Percentiles rank a stretch among this genome's conserved stretches.
phyloP scores from a whole-genome alignment of 2,888 invertebrate species.

The Spilarctia lutea region DNA sequence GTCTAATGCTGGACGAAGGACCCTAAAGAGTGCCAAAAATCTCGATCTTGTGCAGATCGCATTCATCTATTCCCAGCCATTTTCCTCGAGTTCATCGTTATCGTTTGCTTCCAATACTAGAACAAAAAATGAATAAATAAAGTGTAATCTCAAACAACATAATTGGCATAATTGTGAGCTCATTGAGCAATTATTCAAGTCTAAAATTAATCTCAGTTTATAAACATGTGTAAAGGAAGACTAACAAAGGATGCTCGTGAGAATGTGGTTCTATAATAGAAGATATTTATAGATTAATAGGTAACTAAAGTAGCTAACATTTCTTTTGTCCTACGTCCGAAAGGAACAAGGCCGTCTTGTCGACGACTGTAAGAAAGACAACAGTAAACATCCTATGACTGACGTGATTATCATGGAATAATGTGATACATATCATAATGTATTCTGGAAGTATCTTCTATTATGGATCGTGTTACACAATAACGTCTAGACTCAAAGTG shows the following conservation, averaged over 20 bases:
- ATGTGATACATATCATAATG: background rate
- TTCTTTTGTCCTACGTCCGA: background rate
- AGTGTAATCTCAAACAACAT: background rate
- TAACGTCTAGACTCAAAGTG: background rate
- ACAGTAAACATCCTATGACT: background rate
- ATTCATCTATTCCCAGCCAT: no score
- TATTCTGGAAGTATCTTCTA: background rate
- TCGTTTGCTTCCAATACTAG: background rate
- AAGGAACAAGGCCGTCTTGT: background rate
- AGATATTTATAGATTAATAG: background rate
- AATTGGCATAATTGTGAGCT: background rate
- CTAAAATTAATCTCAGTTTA: constrained; percentile 9
- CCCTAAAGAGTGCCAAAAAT: no score
- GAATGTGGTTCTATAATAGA: constrained; percentile 7
- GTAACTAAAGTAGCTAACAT: background rate
- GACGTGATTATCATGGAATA: background rate
- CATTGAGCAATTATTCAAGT: constrained; percentile 13
- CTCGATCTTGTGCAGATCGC: no score
- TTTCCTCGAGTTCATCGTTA: no score
- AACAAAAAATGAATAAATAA: background rate
- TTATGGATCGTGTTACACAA: background rate
- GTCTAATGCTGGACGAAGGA: no score
- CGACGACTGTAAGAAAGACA: background rate
- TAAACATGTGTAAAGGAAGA: constrained; percentile 4
- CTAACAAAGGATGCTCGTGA: constrained; percentile 10